phyloP scores from a whole-genome alignment of 2,888 invertebrate species.

The Cryptus viduatorius region DNA sequence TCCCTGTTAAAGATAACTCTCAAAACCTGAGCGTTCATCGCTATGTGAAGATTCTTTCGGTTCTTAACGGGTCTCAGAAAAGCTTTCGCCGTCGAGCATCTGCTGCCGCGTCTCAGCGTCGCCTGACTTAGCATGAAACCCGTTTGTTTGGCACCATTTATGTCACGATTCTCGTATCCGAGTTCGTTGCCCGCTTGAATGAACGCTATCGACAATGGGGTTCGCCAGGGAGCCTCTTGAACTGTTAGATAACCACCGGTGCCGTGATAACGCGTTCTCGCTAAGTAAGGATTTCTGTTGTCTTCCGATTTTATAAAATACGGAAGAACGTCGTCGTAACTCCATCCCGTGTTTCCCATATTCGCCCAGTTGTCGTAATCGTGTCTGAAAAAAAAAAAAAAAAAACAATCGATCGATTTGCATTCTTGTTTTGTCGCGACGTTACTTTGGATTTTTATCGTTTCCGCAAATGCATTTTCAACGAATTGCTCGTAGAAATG shows the following conservation, averaged over 20 bases:
- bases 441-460: not conserved
- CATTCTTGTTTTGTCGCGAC: not conserved
- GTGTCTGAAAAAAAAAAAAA: slow-evolving; percentile 72
- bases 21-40: slow-evolving; percentile 91
- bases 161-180: slow-evolving; percentile 92
- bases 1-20: slow-evolving; percentile 90
- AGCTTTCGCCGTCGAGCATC: slow-evolving; percentile 95
- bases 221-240: slow-evolving; percentile 94
- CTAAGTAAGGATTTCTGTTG: slow-evolving; percentile 93
- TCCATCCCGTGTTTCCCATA: slow-evolving; percentile 95
- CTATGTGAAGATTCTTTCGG: slow-evolving; percentile 92
- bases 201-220: slow-evolving; percentile 93
- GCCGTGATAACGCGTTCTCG: slow-evolving; percentile 90
- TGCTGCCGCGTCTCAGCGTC: slow-evolving; percentile 92
- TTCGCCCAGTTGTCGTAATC: slow-evolving; percentile 96
- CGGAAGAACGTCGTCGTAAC: slow-evolving; percentile 92
- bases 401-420: slow-evolving; percentile 18
- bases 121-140: slow-evolving; percentile 95
- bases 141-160: slow-evolving; percentile 93
- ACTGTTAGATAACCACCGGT: slow-evolving; percentile 93
- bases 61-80: slow-evolving; percentile 93
- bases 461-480: slow-evolving; percentile 21
- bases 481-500: too few species aligned
- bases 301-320: slow-evolving; percentile 96
- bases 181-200: slow-evolving; percentile 93